These are phyloP conservation scores for Panulirus ornatus DNA, from an alignment of 1,140 invertebrate species.

Conservation along the genomic window DNA sequence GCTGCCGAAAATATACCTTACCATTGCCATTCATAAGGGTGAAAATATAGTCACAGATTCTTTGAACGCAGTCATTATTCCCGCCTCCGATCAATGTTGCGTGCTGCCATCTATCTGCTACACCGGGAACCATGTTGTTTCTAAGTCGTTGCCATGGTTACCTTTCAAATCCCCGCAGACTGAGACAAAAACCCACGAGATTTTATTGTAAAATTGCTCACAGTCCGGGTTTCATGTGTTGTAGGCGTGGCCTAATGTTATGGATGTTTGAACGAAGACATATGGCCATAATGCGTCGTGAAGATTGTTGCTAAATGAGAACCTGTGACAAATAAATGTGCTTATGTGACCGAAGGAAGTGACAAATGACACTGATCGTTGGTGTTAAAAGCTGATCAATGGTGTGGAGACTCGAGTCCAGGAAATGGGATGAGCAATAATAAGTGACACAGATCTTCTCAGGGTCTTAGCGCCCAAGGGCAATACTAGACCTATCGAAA, in stretches of 20 bases:
- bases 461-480: too few species aligned
- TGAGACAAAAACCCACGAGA: constrained; percentile 24
- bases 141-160: constrained; percentile 48
- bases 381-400: too few species aligned
- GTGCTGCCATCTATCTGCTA: constrained; percentile 43
- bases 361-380: too few species aligned
- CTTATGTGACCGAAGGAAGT: too few species aligned
- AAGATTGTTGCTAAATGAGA: background rate
- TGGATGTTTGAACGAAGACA: constrained; percentile 21
- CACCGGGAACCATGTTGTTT: constrained; percentile 35
- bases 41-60: too few species aligned
- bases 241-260: constrained; percentile 45
- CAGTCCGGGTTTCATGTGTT: constrained; percentile 42
- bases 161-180: constrained; percentile 29
- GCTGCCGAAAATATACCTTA: too few species aligned
- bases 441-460: too few species aligned
- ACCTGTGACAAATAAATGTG: background rate
- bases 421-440: background rate
- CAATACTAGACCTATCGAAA: too few species aligned
- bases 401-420: too few species aligned
- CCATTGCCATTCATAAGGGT: too few species aligned
- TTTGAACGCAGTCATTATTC: background rate
- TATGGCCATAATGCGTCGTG: background rate
- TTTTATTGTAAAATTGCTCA: constrained; percentile 45
- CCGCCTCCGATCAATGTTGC: constrained; percentile 37